A percentile compares a stretch with the other conserved stretches of the same genome.
phyloP scores from a whole-genome alignment of 2,113 vertebrate genomes.

The Hystrix cristata region DNA sequence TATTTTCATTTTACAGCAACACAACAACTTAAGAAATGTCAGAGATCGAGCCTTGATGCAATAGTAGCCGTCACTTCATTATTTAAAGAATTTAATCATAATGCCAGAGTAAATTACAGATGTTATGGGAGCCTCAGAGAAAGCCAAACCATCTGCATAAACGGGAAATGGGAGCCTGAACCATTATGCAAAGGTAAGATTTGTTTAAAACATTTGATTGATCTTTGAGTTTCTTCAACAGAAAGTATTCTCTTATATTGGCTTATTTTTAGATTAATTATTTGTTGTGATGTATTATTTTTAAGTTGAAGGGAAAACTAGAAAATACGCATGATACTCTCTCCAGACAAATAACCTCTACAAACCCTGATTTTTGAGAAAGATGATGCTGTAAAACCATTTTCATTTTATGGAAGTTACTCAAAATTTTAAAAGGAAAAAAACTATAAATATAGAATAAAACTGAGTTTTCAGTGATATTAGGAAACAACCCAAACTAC shows the following conservation, averaged over 20 bases:
- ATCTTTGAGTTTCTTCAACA: not conserved
- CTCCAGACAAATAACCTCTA: not conserved
- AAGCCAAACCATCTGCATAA: constrained; percentile 61
- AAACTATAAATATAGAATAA: not conserved
- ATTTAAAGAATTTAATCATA: fast-evolving
- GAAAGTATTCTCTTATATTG: not conserved
- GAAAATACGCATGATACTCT: not conserved
- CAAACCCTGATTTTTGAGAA: not conserved
- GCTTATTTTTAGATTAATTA: not conserved
- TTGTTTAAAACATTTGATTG: not conserved
- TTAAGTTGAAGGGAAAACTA: not conserved
- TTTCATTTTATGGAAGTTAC: not conserved
- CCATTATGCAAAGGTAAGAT: constrained; percentile 73
- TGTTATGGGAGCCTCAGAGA: not conserved
- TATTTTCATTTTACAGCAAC: constrained; percentile 36
- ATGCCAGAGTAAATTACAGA: fast-evolving
- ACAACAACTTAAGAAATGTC: constrained; percentile 71
- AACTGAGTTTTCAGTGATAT: not conserved
- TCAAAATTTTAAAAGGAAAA: not conserved
- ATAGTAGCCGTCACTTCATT: fast-evolving
- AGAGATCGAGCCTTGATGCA: fast-evolving
- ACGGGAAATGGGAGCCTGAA: constrained; percentile 80
- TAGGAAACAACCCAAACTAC: not conserved
- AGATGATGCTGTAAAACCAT: not conserved
- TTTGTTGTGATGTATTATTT: not conserved